Evolutionary conservation across 1,140 invertebrate species (phyloP).

Genomic region (Harlomillsia oculata): DNA sequence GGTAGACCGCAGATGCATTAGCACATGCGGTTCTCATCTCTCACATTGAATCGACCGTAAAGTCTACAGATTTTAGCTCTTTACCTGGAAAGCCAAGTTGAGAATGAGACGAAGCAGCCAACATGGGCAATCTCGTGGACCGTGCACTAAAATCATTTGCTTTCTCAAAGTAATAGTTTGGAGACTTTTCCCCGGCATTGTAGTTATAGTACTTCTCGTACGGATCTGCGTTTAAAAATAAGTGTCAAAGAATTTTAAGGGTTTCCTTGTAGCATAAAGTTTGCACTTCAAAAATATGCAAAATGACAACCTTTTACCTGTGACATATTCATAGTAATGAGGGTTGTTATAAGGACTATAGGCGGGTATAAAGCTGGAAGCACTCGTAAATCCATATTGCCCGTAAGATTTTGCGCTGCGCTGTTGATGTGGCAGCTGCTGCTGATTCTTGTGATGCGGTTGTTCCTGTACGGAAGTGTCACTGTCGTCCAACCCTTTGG

Average conservation of each 20-base stretch:
- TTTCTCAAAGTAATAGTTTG: slow-evolving; percentile 8
- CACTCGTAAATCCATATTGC: background rate
- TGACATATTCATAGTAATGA: slow-evolving; percentile 1
- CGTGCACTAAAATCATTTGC: slow-evolving; percentile 17
- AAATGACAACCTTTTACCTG: background rate
- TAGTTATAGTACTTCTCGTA: background rate
- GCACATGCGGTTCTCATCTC: too few relatives aligned
- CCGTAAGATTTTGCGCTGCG: slow-evolving; percentile 2
- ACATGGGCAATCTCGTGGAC: slow-evolving; percentile 18
- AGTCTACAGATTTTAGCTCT: background rate
- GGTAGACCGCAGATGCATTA: too few relatives aligned
- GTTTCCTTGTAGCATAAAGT: background rate
- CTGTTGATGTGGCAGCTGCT: background rate
- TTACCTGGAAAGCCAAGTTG: slow-evolving; percentile 25
- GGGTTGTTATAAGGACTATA: slow-evolving; percentile 3
- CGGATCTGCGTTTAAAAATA: background rate
- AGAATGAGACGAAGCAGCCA: slow-evolving; percentile 4
- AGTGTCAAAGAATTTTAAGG: background rate
- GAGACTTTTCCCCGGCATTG: background rate
- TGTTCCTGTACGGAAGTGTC: background rate
- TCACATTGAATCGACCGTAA: too few relatives aligned
- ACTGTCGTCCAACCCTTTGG: background rate
- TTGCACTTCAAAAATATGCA: background rate
- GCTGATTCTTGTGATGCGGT: background rate
- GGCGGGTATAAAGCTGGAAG: slow-evolving; percentile 1